A percentile compares a stretch with the other conserved stretches of the same genome.
Conservation (phyloP, 30 jellyfish, hydroid and myxozoan genomes). For the Morbakka virulenta region DNA sequence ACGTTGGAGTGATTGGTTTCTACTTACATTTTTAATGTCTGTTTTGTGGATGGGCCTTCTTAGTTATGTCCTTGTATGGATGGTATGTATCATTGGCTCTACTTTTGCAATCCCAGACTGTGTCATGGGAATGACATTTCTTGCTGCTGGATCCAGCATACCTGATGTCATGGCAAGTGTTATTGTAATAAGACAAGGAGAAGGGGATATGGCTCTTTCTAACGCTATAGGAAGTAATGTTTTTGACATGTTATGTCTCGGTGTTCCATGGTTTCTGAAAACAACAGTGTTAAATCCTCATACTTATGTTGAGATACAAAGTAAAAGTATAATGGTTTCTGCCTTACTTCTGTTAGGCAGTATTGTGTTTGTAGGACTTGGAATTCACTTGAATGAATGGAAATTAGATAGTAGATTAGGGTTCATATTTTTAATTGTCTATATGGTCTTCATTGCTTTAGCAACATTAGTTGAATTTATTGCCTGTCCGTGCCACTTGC, state of each 20-base stretch:
- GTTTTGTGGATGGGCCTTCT: conserved; percentile 95
- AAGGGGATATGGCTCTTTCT: conserved; percentile 98
- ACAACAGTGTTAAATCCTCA: conserved; percentile 87
- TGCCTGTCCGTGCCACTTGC: conserved; percentile 98
- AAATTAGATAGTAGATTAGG: conserved; percentile 84
- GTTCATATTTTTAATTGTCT: conserved; percentile 70
- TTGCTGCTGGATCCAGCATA: conserved; percentile 99
- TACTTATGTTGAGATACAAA: conserved; percentile 69
- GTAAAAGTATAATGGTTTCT: conserved; percentile 87
- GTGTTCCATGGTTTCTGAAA: conserved; percentile 97
- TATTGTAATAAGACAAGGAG: conserved; percentile 97
- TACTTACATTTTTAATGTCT: conserved; percentile 93
- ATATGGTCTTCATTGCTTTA: conserved; percentile 80
- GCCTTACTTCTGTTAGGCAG: conserved; percentile 90
- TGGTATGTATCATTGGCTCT: conserved; percentile 93
- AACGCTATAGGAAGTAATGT: conserved; percentile 99
- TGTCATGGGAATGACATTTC: conserved; percentile 99
- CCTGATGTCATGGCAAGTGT: conserved; percentile 99
- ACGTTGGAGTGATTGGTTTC: conserved; percentile 90
- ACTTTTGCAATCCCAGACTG: conserved; percentile 98
- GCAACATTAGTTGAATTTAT: conserved; percentile 91
- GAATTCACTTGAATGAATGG: conserved; percentile 95
- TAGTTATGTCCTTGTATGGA: conserved; percentile 96
- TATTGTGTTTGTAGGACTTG: conserved; percentile 78
- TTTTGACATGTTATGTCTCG: conserved; percentile 96